Conservation (phyloP, 1,140 invertebrate genomes). For the Gryllus bimaculatus region DNA sequence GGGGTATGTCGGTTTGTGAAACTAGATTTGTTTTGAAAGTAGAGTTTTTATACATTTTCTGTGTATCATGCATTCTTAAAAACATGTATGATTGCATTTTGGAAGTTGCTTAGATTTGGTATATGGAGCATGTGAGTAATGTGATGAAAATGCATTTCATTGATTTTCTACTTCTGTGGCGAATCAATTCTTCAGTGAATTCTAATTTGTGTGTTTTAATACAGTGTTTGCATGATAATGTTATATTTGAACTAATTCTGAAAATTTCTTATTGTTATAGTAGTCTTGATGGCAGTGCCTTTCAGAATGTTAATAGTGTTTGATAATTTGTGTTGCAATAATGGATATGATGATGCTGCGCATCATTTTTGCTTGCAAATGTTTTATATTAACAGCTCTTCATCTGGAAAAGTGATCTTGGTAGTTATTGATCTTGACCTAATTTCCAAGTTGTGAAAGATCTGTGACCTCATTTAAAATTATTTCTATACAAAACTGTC, state of each 20-base stretch:
- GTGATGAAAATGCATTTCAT: background rate
- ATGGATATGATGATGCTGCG: background rate
- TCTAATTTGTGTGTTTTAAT: background rate
- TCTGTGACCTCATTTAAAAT: background rate
- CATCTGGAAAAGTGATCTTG: slow-evolving; percentile 1
- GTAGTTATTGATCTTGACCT: slow-evolving; percentile 4
- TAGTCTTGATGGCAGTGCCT: background rate
- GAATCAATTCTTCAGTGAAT: background rate
- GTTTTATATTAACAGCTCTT: background rate
- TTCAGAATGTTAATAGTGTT: background rate
- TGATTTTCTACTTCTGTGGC: background rate
- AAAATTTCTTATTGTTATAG: background rate
- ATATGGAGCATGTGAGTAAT: slow-evolving; percentile 1
- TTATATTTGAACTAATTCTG: slow-evolving; percentile 6
- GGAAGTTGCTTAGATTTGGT: background rate
- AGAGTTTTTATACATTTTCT: background rate
- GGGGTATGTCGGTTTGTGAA: background rate
- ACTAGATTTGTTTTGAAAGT: background rate
- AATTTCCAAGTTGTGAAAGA: background rate
- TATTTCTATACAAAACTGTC: background rate
- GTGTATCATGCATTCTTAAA: background rate
- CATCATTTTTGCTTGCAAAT: background rate
- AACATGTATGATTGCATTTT: background rate
- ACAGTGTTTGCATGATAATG: background rate
- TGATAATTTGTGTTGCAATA: slow-evolving; percentile 5